Evolutionary conservation across 1,140 invertebrate species (phyloP), one percentile per base, ranked within the genome.

Genomic region (Metaphire vulgaris): DNA sequence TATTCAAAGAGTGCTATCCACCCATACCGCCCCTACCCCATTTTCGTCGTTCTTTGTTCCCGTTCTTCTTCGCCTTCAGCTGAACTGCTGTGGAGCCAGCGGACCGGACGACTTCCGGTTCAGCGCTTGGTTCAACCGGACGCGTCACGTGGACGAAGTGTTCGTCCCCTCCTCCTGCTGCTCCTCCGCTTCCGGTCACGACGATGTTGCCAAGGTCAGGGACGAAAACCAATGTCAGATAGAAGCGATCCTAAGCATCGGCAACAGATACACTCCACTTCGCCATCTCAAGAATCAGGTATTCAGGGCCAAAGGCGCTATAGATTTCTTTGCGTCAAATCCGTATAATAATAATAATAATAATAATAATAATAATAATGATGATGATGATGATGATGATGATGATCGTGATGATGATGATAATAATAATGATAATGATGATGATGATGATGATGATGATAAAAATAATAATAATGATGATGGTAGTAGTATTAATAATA

Each of bases 111-210:
- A 75, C 74, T 75, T 68, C 65, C 56, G 64, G 64, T 75, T 33
- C 56, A 75, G 74, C 66, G 29, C 74, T 6, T 75, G 74, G 74
- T 75, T 68, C 74, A 75, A 75, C 74, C 64, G 69, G n/a, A 67
- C 74, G 6, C 64, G 30, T 26, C 30, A 2, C 6, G 31, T 29
- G 0, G 31, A 33, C 14, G 74, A 66, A 2, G n/a, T 75, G 26
- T 75, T 33, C 28, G 74, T 75, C 1, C 74, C 74, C 6, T 15
- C 67, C 16, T 67, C 74, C 21, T 75, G 74, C 66, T 75, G 74
- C 64, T 56, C 69, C 34, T 66, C 69, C 29, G 32, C 31, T 32
- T 68, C 66, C 74, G 64, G 33, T 29, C 64, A 75, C 66, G 33
- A 33, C 1, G 2, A n/a, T 21, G 12, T 30, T 0, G 64, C 74